A percentile compares a stretch with the other conserved stretches of the same genome.
Conservation (phyloP, 2,113 vertebrate species). For the Dicrurus megarhynchus region DNA sequence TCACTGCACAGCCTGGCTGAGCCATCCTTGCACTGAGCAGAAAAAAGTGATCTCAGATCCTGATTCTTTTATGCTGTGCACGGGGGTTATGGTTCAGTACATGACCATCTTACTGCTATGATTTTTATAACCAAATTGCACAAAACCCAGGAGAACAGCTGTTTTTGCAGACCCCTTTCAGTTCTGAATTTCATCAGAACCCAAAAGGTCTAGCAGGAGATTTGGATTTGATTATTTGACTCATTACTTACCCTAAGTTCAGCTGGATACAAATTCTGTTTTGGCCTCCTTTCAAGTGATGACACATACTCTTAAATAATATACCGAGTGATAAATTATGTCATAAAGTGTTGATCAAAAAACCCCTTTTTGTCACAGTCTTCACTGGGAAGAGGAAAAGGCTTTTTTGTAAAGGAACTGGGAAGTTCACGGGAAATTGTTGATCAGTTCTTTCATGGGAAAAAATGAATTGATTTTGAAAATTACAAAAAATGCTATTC, state of each 20-base stretch:
- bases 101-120: not conserved
- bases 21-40: not conserved
- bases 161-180: not conserved
- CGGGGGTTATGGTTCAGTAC: not conserved
- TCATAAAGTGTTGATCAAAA: not conserved
- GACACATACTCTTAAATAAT: not conserved
- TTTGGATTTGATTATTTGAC: not conserved
- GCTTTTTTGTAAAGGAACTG: not conserved
- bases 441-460: not conserved
- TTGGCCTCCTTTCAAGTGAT: not conserved
- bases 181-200: constrained; percentile 11
- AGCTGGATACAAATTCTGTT: not conserved
- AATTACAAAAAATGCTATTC: not conserved
- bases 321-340: not conserved
- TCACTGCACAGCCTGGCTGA: not conserved
- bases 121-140: not conserved
- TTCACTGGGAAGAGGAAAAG: not conserved
- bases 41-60: not conserved
- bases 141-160: not conserved
- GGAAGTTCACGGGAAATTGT: not conserved
- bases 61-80: not conserved
- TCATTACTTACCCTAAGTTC: not conserved
- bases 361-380: not conserved
- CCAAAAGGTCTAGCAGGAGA: not conserved
- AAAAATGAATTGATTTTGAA: not conserved